phyloP scores from a whole-genome alignment of 2,888 invertebrate species.

The Drosophila greeni region DNA sequence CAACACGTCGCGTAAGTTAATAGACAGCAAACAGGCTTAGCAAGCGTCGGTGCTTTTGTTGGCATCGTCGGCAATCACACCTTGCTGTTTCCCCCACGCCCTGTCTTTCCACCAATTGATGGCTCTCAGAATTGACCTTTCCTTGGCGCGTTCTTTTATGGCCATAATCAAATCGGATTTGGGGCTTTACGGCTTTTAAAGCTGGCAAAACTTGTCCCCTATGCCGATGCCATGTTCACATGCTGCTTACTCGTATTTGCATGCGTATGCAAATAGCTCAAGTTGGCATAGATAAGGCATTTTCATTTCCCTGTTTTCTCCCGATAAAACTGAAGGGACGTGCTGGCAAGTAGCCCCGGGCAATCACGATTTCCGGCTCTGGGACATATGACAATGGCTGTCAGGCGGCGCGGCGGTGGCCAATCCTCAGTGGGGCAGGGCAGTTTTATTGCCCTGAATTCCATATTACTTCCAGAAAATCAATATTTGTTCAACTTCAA shows the following conservation, averaged over 20 bases:
- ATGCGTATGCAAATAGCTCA: conserved; percentile 29
- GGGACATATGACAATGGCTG: conserved; percentile 41
- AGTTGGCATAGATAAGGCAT: conserved; percentile 34
- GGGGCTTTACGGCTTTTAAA: conserved; percentile 24
- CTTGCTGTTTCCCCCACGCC: conserved; percentile 13
- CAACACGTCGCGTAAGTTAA: conserved; percentile 29
- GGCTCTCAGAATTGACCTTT: conserved; percentile 18
- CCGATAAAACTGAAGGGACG: conserved; percentile 49
- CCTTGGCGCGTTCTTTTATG: conserved; percentile 13
- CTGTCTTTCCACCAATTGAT: conserved; percentile 2
- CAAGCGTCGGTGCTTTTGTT: conserved; percentile 8
- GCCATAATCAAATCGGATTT: conserved; percentile 33
- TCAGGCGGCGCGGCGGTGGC: conserved; percentile 12
- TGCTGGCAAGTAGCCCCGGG: conserved; percentile 45
- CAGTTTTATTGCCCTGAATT: conserved; percentile 43
- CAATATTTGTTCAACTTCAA: conserved; percentile 54
- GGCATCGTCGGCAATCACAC: conserved; percentile 33
- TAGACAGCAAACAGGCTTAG: conserved; percentile 38
- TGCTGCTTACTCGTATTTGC: conserved; percentile 19
- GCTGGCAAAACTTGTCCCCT: conserved; percentile 12
- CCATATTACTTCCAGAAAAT: conserved; percentile 29
- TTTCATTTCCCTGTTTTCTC: conserved; percentile 29
- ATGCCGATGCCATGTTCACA: conserved; percentile 6
- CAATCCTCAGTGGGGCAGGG: conserved; percentile 50
- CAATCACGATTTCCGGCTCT: conserved; percentile 58